Evolutionary conservation across 2,113 vertebrate species (phyloP).

Genomic region (Chaetops frenatus): DNA sequence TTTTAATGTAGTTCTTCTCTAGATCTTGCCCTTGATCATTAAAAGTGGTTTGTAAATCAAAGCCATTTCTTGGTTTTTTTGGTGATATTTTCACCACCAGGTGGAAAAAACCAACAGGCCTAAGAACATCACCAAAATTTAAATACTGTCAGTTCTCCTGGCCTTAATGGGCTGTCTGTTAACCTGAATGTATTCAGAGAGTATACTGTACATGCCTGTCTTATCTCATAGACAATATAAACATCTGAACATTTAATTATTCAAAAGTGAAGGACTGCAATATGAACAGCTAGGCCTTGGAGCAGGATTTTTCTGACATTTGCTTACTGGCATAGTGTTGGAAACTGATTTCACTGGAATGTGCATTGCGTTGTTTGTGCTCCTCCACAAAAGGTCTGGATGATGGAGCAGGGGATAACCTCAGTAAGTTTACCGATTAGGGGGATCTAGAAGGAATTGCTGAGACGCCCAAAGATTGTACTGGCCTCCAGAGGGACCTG

Average conservation of each 20-base stretch:
- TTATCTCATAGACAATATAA: not conserved
- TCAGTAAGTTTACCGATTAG: not conserved
- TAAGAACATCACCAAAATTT: not conserved
- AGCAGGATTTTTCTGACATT: not conserved
- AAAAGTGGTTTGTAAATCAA: not conserved
- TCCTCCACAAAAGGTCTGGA: accelerated
- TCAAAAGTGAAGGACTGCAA: not conserved
- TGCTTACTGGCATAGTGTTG: accelerated
- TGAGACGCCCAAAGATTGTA: not conserved
- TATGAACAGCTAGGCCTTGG: not conserved
- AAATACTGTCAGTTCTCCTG: not conserved
- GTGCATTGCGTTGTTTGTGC: not conserved
- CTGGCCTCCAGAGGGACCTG: not conserved
- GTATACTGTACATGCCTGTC: not conserved
- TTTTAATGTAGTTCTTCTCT: not conserved
- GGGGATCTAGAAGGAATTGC: not conserved
- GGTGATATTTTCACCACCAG: not conserved
- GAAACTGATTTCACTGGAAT: not conserved
- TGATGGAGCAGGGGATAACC: not conserved
- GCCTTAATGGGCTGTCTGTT: not conserved
- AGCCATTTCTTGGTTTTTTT: not conserved
- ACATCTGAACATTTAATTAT: not conserved
- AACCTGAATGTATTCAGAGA: not conserved
- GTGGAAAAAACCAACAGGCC: not conserved
- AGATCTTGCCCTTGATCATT: not conserved